Conservation (phyloP, 2,113 vertebrate species). For the Pollachius pollachius region DNA sequence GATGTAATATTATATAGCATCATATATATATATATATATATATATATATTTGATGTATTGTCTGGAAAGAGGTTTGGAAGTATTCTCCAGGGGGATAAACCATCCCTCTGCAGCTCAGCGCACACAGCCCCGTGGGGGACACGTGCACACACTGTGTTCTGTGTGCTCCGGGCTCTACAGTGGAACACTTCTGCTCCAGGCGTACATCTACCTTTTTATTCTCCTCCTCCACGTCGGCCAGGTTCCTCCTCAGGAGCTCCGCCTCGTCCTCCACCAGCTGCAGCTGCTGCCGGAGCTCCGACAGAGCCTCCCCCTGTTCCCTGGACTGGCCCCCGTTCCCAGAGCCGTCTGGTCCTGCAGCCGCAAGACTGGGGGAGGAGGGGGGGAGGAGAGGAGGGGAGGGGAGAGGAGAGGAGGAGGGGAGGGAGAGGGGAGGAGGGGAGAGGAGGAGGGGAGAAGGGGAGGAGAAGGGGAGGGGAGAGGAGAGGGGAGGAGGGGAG, state of each 20-base stretch:
- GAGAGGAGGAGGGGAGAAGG: neutral
- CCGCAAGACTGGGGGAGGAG: conserved; percentile 45
- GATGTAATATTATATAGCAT: too few species aligned
- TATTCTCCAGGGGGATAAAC: too few species aligned
- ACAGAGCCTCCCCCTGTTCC: conserved; percentile 90
- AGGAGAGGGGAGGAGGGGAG: neutral
- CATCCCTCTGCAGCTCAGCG: too few species aligned
- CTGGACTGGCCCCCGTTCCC: conserved; percentile 68
- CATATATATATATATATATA: too few species aligned
- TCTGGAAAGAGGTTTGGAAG: too few species aligned
- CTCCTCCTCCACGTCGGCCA: conserved; percentile 94
- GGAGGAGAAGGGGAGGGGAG: neutral
- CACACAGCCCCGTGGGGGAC: too few species aligned
- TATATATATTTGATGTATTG: too few species aligned
- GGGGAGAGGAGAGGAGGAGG: neutral
- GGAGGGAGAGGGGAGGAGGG: neutral
- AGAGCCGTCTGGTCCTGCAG: conserved; percentile 56
- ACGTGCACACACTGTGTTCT: too few species aligned
- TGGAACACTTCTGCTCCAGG: neutral
- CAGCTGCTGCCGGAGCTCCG: conserved; percentile 93
- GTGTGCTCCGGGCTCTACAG: too few species aligned
- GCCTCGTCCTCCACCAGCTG: conserved; percentile 98
- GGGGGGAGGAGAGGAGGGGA: neutral
- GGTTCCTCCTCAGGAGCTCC: conserved; percentile 89
- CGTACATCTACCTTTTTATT: conserved; percentile 79